Evolutionary conservation across 1,140 invertebrate species (phyloP), one percentile per base, ranked within the genome.

Genomic region (Pseudomyrmex sp.): DNA sequence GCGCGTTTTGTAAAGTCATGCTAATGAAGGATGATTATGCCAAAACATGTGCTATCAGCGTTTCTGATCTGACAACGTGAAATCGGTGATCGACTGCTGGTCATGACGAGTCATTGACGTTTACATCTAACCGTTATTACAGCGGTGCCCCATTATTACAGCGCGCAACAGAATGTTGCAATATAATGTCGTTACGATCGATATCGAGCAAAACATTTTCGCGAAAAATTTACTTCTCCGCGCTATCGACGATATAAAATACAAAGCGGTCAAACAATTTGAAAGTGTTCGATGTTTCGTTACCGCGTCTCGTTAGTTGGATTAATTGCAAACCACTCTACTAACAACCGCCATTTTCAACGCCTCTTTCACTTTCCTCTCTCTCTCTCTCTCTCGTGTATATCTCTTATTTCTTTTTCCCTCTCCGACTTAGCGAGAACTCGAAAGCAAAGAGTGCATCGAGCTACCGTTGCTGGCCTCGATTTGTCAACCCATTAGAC

Each of bases 401-500:
- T 73, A 52, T 82, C 62, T 82, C 59, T 70, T 68, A 50, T 46
- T 83, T 66, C 82, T 52, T 20, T 8, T n/a, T 44, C 62, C 54
- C 68, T 26, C 26, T 44, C 68, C 13, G 10, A 58, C 26, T 75
- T 18, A 54, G n/a, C 74, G 54, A 70, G 76, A 68, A 35, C 65
- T 69, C 52, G 63, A 70, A 59, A 74, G 82, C 62, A 74, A 74
- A 83, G 48, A 46, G 65, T 59, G 76, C 76, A 79, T 56, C 79
- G 74, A 84, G 61, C 54, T 61, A 80, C 56, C 76, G 82, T 65
- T 63, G 88, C 74, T 89, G 88, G 87, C 88, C 88, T 89, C 88
- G 88, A 89, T 89, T 89, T 89, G 88, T 89, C 88, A 89, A 89
- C 88, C 85, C 85, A 85, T 85, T 85, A 79, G 88, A 89, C 88